Conservation (phyloP, 2,888 invertebrate species). For the Laspeyria flexula region DNA sequence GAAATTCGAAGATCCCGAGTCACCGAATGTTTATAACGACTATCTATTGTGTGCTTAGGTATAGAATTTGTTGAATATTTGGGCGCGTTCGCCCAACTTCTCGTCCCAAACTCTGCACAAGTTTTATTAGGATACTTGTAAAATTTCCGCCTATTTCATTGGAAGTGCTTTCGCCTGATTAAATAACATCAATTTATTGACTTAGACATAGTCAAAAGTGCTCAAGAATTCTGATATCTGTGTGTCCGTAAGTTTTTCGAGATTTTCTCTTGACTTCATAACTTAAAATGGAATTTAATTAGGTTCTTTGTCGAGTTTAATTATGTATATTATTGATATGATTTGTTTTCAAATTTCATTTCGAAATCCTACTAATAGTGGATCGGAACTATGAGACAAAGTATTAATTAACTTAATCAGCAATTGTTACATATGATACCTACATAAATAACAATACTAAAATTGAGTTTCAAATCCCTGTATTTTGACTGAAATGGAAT, state of each 20-base stretch:
- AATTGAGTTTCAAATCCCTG: no score
- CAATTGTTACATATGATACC: no score
- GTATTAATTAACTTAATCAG: no score
- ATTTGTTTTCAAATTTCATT: no score
- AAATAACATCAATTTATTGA: slow-evolving; percentile 83
- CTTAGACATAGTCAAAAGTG: slow-evolving; percentile 65
- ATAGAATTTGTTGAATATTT: slow-evolving; percentile 77
- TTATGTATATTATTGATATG: slow-evolving; percentile 13
- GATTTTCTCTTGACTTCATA: slow-evolving; percentile 29
- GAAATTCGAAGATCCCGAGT: slow-evolving; percentile 3
- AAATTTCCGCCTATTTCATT: slow-evolving; percentile 80
- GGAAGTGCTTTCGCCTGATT: slow-evolving; percentile 80
- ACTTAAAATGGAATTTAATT: slow-evolving; percentile 33
- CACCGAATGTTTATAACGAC: slow-evolving; percentile 21
- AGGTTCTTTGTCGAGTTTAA: slow-evolving; percentile 35
- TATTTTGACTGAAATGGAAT: no score
- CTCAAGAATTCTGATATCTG: slow-evolving; percentile 52
- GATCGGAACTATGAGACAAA: no score
- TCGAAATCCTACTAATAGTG: no score
- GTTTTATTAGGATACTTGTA: slow-evolving; percentile 86
- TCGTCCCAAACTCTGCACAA: slow-evolving; percentile 70
- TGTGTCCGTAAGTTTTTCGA: slow-evolving; percentile 33
- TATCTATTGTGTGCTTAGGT: slow-evolving; percentile 45
- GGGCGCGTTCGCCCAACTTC: slow-evolving; percentile 60
- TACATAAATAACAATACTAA: no score